These are phyloP conservation scores for Phalacrocorax pelagicus DNA, from an alignment of 2,113 vertebrate genomes.

Conservation along the genomic window DNA sequence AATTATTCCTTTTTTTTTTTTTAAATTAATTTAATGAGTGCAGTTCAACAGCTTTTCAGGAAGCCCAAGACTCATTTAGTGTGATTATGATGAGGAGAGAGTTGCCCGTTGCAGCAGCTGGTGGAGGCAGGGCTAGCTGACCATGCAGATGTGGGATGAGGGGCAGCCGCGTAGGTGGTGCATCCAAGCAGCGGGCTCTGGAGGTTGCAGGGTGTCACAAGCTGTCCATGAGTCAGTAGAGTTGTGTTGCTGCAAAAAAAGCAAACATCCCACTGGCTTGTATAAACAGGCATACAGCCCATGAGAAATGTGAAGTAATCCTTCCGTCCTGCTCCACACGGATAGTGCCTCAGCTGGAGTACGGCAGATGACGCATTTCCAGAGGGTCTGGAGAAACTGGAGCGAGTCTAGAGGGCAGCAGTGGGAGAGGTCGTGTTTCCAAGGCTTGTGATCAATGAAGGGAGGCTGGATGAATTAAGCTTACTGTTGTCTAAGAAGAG, in stretches of 20 bases:
- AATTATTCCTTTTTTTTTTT: neutral
- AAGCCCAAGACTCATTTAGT: neutral
- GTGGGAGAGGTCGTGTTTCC: neutral
- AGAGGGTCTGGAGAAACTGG: neutral
- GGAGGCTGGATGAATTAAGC: neutral
- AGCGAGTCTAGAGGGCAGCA: neutral
- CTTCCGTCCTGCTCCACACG: neutral
- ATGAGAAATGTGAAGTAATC: neutral
- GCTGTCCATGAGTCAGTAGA: neutral
- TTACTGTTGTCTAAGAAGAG: neutral
- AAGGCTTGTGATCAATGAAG: neutral
- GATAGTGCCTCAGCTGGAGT: neutral
- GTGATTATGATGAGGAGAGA: neutral
- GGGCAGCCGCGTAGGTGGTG: accelerated
- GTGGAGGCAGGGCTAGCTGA: neutral
- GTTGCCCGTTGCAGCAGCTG: neutral
- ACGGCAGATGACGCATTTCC: accelerated
- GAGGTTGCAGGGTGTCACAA: neutral
- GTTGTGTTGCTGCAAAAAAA: neutral
- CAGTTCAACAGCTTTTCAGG: neutral
- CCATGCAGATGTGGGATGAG: accelerated
- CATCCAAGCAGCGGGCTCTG: neutral
- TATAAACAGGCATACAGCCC: neutral
- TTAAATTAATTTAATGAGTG: neutral
- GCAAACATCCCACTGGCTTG: neutral